Conservation (phyloP, 1,140 invertebrate genomes). For the Formica selysi region DNA sequence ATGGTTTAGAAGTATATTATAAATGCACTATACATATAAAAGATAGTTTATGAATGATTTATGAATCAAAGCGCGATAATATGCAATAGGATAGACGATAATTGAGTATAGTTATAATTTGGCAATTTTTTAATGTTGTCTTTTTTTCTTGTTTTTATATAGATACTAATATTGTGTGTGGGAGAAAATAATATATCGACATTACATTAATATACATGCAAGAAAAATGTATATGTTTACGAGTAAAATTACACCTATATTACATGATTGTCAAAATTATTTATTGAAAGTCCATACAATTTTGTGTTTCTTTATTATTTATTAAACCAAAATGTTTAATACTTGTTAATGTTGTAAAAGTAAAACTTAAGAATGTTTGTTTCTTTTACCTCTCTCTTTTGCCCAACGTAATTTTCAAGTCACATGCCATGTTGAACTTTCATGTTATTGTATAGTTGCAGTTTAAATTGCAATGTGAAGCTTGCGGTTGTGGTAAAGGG, state of each 20-base stretch:
- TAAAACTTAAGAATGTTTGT: no score
- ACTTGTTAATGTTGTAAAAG: not conserved
- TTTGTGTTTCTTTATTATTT: slow-evolving; percentile 22
- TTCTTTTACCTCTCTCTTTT: not conserved
- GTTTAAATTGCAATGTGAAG: slow-evolving; percentile 11
- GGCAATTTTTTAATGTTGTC: slow-evolving; percentile 18
- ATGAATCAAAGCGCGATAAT: not conserved
- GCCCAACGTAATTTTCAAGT: not conserved
- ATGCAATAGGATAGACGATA: slow-evolving; percentile 47
- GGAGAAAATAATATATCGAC: not conserved
- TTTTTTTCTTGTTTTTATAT: slow-evolving; percentile 26
- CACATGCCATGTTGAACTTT: not conserved
- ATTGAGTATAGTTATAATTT: slow-evolving; percentile 39
- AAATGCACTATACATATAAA: slow-evolving; percentile 20
- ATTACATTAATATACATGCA: slow-evolving; percentile 8
- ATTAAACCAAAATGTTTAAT: not conserved
- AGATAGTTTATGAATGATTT: slow-evolving; percentile 10
- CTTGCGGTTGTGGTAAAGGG: no score
- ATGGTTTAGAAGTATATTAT: slow-evolving; percentile 13
- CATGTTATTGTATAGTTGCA: slow-evolving; percentile 8
- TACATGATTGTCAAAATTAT: slow-evolving; percentile 58
- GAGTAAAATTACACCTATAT: not conserved
- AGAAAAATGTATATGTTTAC: not conserved
- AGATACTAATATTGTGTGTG: slow-evolving; percentile 1
- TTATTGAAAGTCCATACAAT: slow-evolving; percentile 18